phyloP scores from a whole-genome alignment of 1,140 invertebrate species.

The Temnothorax curvispinosus region DNA sequence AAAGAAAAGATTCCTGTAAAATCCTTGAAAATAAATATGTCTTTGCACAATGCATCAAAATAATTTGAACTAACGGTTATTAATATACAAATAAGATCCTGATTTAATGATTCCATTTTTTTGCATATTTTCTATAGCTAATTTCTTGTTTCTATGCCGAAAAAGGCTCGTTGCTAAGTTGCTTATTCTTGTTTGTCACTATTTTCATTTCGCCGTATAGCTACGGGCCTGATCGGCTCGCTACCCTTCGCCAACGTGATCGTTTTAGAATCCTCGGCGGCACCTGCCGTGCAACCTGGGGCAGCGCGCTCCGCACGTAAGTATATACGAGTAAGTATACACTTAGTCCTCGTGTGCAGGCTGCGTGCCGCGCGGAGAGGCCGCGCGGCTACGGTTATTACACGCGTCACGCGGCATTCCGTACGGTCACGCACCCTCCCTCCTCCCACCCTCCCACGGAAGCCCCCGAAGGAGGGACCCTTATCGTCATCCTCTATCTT shows the following conservation, averaged over 20 bases:
- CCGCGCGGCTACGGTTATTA: slow-evolving; percentile 85
- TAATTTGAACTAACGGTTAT: background rate
- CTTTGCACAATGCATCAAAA: background rate
- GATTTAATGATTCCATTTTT: background rate
- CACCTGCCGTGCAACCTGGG: slow-evolving; percentile 73
- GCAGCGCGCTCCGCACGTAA: slow-evolving; percentile 48
- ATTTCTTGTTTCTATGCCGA: background rate
- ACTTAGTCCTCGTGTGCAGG: slow-evolving; percentile 63
- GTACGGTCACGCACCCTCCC: slow-evolving; percentile 82
- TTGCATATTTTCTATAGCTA: background rate
- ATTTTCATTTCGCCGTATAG: slow-evolving; percentile 24
- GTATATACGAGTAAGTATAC: slow-evolving; percentile 65
- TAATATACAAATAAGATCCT: background rate
- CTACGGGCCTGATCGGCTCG: slow-evolving; percentile 34
- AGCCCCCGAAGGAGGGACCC: slow-evolving; percentile 67
- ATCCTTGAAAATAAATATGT: background rate
- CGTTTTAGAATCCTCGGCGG: slow-evolving; percentile 63
- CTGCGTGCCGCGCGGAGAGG: slow-evolving; percentile 78
- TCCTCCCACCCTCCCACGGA: slow-evolving; percentile 51
- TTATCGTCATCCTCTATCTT: slow-evolving; percentile 85
- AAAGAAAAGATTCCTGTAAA: background rate
- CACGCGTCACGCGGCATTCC: slow-evolving; percentile 84
- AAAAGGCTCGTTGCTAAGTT: background rate
- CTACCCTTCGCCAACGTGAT: slow-evolving; percentile 26
- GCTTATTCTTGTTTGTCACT: background rate